Evolutionary conservation across 2,797 vertebrate species (phyloP), one percentile per base, ranked within the genome.

Genomic region (Arnoldichthys spilopterus): DNA sequence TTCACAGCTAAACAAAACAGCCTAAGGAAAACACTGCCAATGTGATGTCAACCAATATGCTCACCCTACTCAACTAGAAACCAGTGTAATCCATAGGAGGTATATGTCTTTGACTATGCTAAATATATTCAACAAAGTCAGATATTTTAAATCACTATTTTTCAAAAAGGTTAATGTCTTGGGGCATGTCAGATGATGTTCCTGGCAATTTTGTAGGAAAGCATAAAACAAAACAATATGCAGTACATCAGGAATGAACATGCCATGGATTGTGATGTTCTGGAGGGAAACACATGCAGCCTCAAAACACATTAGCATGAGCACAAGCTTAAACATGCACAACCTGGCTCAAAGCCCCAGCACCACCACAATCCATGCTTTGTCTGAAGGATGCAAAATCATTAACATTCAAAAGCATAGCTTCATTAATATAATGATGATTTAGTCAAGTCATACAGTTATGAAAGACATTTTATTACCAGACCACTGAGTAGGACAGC

Each of bases 401-500:
- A 88, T 85, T 87, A 11, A 82, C 87, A 90, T 89, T 88, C 82
- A 86, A 79, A 82, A 63, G 77, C 73, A 80, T 81, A 66, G 66
- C 56, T 82, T 62, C 47, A 54, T 67, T 73, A 81, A 70, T 84
- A 74, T 75, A 79, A 70, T 72, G 47, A 78, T 28, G 64, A 28
- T 54, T 58, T 61, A 85, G 83, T 34, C 26, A 78, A 69, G 82
- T 83, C 80, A 75, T 85, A 86, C 83, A 66, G 63, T 63, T 70
- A 71, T 78, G 66, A 37, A 37, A 37, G 37, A 37, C 1, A n/a
- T 58, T 80, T 64, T 18, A 16, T 18, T 32, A 6, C 12, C 18
- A 12, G 13, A 61, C 30, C 18, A 12, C 56, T 6, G 24, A 61
- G 28, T 26, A 61, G 58, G 24, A 26, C 54, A 15, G 54, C 54